Base-by-base conservation (phyloP, 2,797 vertebrate genomes). In the Alectoris magna region DNA sequence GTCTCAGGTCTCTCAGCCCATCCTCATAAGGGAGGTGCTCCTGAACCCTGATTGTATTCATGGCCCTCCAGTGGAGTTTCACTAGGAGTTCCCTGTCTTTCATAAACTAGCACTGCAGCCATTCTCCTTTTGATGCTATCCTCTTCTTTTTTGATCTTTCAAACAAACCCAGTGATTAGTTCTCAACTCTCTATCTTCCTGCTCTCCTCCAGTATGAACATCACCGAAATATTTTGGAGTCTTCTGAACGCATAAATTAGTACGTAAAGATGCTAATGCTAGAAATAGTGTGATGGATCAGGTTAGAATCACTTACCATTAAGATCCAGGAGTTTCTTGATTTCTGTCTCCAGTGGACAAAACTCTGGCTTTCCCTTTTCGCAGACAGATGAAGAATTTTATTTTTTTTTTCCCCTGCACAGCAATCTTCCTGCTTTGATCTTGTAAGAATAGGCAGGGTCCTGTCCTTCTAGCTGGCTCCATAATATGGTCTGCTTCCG, bases 401-500 rank as follows among this genome's bases (percentile, higher is more conserved):
- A 72, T 59, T 83, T 29, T 41, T 43, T 11, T 41, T 19, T 93
- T 59, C 83, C 29, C 43, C 36, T 73, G 78, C 59, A 85, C 55
- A 84, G 22, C 19, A 51, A 56, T 72, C 51, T 88, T 31, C n/a
- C 63, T 73, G 53, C n/a, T 82, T 90, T 88, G 53, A 34, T 90
- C 17, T 91, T 72, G 18, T 4, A 70, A 69, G 48, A 23, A n/a
- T 72, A 95, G 71, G 81, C 41, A 92, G 48, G 62, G 26, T 88
- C 58, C 81, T 92, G 10, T 87, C 43, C 22, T 94, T 85, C 78
- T 87, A 58, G 46, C 56, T 94, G 72, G 34, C 74, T 93, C 48
- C 26, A n/a, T 80, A 85, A 75, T 90, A 87, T 87, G 83, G 59
- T 91, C 89, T 94, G 79, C 55, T 93, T 95, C 95, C 4, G 8